Evolutionary conservation across 2,797 vertebrate species (phyloP).

Genomic region (Podarcis siculus): DNA sequence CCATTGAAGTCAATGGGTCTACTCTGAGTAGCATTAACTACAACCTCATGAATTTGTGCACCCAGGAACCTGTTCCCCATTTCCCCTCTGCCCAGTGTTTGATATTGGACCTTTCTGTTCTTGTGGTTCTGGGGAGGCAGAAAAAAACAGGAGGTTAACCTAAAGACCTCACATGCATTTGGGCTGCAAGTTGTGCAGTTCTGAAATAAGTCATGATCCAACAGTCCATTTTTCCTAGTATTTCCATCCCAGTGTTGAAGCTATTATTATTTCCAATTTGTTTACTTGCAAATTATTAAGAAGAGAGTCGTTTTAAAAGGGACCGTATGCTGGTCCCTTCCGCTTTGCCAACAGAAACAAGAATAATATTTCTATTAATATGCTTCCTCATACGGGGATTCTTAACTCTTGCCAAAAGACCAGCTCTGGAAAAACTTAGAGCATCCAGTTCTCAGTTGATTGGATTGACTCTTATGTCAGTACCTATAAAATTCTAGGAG

Average conservation of each 20-base stretch:
- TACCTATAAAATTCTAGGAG: background rate
- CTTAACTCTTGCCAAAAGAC: background rate
- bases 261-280: background rate
- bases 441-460: background rate
- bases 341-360: constrained; percentile 15
- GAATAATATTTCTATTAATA: background rate
- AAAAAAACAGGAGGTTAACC: background rate
- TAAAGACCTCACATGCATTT: background rate
- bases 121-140: background rate
- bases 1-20: too few species aligned
- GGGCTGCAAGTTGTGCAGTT: background rate
- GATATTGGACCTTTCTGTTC: background rate
- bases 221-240: background rate
- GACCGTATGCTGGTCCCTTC: background rate
- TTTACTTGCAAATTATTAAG: background rate
- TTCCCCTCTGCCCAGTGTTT: background rate
- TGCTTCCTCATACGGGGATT: background rate
- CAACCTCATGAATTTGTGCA: background rate
- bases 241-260: background rate
- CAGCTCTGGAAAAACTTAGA: background rate
- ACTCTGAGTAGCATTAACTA: too few species aligned
- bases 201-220: background rate
- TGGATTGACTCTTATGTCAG: background rate
- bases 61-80: background rate
- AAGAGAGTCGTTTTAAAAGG: background rate